These are phyloP conservation scores for Atethmia centrago DNA, from an alignment of 2,888 invertebrate genomes.

Conservation along the genomic window DNA sequence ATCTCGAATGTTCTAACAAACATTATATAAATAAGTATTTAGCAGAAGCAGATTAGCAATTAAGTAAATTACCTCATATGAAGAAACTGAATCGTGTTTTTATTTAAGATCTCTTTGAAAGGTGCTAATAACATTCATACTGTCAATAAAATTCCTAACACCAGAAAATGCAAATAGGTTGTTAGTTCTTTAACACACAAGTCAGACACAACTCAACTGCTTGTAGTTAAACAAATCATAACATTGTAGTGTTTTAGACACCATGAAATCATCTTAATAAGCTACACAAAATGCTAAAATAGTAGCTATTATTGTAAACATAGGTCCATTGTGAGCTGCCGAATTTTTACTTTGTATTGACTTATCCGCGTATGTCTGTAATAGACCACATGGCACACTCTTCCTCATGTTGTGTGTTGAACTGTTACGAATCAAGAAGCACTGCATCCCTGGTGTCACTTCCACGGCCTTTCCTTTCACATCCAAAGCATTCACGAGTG, in stretches of 20 bases:
- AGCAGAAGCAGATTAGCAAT: too few relatives aligned
- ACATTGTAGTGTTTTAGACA: slow-evolving; percentile 11
- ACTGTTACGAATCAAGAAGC: slow-evolving; percentile 80
- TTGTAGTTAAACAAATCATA: slow-evolving; percentile 17
- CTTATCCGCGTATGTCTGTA: slow-evolving; percentile 83
- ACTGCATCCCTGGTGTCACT: slow-evolving; percentile 85
- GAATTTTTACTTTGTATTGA: slow-evolving; percentile 80
- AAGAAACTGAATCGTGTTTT: slow-evolving; percentile 5
- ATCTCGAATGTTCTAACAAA: slow-evolving; percentile 16
- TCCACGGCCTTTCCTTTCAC: slow-evolving; percentile 83
- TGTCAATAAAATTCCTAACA: background rate
- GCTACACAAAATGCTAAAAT: slow-evolving; percentile 69
- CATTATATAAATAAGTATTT: background rate
- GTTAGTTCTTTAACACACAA: slow-evolving; percentile 29
- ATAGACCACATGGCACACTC: slow-evolving; percentile 80
- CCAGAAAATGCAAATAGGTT: slow-evolving; percentile 51
- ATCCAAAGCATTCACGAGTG: slow-evolving; percentile 82
- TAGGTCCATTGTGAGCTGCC: slow-evolving; percentile 76
- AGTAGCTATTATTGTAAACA: slow-evolving; percentile 75
- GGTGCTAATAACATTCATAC: background rate
- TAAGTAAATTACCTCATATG: background rate
- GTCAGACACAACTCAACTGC: slow-evolving; percentile 4
- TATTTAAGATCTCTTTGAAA: background rate
- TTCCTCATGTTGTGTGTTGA: slow-evolving; percentile 78
- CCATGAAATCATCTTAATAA: slow-evolving; percentile 52